Base-by-base conservation (phyloP, 2,113 vertebrate species). In the Brachyhypopomus occidentalis region DNA sequence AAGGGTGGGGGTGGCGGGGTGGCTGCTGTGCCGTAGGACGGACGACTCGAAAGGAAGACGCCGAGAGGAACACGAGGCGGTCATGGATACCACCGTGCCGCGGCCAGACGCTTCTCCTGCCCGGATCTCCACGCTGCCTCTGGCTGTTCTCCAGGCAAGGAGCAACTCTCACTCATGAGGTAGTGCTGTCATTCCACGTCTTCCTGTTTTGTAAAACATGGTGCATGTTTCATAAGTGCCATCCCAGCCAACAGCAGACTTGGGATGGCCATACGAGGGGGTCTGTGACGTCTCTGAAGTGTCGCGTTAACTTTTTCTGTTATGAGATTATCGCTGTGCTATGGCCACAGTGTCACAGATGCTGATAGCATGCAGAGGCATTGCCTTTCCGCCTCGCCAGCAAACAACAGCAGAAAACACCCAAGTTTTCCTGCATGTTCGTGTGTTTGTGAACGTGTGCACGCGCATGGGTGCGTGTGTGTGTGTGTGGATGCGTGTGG, bases 71-170 rank as follows among this genome's bases (percentile, higher is more conserved):
- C 90, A 84, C 89, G 85, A 92, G 89, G 89, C 85, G 86, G 91
- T 86, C 88, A 94, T 94, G 93, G 91, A 93, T 90, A 88, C 77
- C 82, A 77, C 77, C 86, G 84, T 76, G 85, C 81, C 85, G 85
- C 89, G 79, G 84, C 45, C 85, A 84, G 90, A 89, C 85, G 85
- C 87, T 84, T 82, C 80, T 79, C 87, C 86, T 90, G 92, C 85
- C 87, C 86, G 91, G 91, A 92, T 90, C 90, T 88, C 86, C 89
- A 90, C 85, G 73, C 89, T 88, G 87, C 80, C 76, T 88, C 84
- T 89, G 91, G 89, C 83, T 77, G 22, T 72, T 48, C 17, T 88
- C 90, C 90, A 90, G 89, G 89, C 82, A 83, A 80, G 87, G 88
- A 88, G 84, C 86, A 85, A 89, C 88, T 84, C 75, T 87, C 80